A percentile compares a stretch with the other conserved stretches of the same genome.
Conservation (phyloP, 1,140 invertebrate species). For the Sycophaga agraensis region DNA sequence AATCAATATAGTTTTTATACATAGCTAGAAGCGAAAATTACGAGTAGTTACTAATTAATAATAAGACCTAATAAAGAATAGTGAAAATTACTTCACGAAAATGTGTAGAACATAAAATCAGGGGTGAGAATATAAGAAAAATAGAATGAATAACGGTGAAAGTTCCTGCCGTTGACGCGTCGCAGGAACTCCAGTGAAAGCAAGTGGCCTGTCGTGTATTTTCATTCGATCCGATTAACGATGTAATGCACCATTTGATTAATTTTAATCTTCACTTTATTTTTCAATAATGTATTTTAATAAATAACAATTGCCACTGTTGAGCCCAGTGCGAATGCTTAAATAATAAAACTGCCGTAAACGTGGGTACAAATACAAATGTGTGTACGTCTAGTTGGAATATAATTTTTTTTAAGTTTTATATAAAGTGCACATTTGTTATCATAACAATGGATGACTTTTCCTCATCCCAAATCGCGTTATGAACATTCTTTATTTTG, state of each 20-base stretch:
- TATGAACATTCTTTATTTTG: not conserved
- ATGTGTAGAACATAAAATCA: not conserved
- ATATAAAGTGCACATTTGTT: not conserved
- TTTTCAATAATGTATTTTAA: slow-evolving; percentile 11
- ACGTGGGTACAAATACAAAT: not conserved
- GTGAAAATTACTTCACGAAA: slow-evolving; percentile 12
- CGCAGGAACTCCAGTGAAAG: slow-evolving; percentile 22
- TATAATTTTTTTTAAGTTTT: slow-evolving; percentile 19
- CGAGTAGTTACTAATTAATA: not conserved
- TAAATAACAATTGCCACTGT: not conserved
- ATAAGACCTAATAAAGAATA: not conserved
- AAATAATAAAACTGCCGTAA: slow-evolving; percentile 6
- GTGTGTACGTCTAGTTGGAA: not conserved
- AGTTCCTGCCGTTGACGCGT: slow-evolving; percentile 23
- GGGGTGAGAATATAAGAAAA: not conserved
- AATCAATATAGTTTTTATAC: too few species aligned
- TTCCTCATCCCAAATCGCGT: not conserved
- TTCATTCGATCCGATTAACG: not conserved
- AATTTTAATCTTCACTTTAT: not conserved
- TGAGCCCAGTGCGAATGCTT: slow-evolving; percentile 13
- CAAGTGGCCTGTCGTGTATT: not conserved
- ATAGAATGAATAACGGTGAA: slow-evolving; percentile 5
- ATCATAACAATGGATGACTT: not conserved
- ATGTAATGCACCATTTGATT: not conserved
- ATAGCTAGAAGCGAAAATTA: too few species aligned